phyloP scores from a whole-genome alignment of 2,797 vertebrate genomes.

The Anableps anableps region DNA sequence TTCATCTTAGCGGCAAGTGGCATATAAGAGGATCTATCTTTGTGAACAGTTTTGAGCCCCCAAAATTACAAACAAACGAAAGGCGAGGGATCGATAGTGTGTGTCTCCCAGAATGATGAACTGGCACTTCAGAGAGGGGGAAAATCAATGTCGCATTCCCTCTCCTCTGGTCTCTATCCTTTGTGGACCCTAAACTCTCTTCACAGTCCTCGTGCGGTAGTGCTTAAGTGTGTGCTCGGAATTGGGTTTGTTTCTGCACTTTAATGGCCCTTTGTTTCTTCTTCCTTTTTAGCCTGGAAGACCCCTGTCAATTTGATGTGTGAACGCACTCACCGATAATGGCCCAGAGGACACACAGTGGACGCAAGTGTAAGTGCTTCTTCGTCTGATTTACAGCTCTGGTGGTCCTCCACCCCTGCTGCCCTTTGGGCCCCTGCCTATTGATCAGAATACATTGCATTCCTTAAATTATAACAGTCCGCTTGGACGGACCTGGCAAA shows the following conservation, averaged over 20 bases:
- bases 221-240: conserved; percentile 48
- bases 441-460: conserved; percentile 45
- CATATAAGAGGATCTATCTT: conserved; percentile 76
- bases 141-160: conserved; percentile 79
- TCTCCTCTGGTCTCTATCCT: conserved; percentile 36
- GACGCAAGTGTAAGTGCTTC: conserved; percentile 83
- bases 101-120: conserved; percentile 85
- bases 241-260: conserved; percentile 44
- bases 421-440: conserved; percentile 50
- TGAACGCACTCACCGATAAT: conserved; percentile 73
- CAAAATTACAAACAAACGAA: conserved; percentile 87
- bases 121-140: conserved; percentile 78
- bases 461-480: conserved; percentile 52
- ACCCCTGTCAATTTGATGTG: conserved; percentile 75
- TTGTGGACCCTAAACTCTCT: conserved; percentile 51
- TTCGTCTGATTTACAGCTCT: conserved; percentile 71
- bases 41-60: conserved; percentile 77
- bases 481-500: conserved; percentile 19
- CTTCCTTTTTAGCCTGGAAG: conserved; percentile 72
- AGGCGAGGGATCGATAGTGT: conserved; percentile 78
- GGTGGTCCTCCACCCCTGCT: conserved; percentile 11
- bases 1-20: conserved; percentile 62
- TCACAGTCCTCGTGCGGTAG: conserved; percentile 36
- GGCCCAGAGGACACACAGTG: conserved; percentile 72
- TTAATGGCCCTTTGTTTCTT: conserved; percentile 71